Conservation (phyloP, 2,888 invertebrate genomes). For the Andrena camellia region DNA sequence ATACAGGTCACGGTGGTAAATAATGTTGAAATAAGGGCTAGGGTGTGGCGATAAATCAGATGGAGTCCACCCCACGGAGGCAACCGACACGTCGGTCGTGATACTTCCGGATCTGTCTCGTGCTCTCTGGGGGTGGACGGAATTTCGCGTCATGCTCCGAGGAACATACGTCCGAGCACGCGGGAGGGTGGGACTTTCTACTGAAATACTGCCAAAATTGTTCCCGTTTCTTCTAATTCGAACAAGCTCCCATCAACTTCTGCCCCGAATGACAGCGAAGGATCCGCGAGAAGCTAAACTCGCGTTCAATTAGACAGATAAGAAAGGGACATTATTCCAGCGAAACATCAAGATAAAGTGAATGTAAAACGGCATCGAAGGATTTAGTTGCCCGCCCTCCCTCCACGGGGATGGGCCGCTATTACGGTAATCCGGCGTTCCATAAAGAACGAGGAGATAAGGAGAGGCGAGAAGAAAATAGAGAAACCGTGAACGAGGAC, state of each 20-base stretch:
- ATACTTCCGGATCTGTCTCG: conserved; percentile 60
- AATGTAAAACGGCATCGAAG: conserved; percentile 23
- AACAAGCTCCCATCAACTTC: too few relatives aligned
- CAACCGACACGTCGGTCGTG: conserved; percentile 58
- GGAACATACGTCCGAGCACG: conserved; percentile 7
- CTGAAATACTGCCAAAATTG: not conserved
- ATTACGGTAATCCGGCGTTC: conserved; percentile 29
- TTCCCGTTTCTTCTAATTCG: not conserved
- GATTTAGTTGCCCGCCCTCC: conserved; percentile 12
- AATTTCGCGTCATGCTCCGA: conserved; percentile 47
- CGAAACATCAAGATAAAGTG: conserved; percentile 11
- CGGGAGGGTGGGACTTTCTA: not conserved
- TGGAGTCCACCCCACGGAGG: conserved; percentile 50
- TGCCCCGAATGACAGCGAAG: not conserved
- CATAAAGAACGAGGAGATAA: conserved; percentile 9
- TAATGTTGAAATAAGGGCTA: conserved; percentile 68
- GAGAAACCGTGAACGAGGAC: not conserved
- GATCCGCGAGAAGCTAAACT: not conserved
- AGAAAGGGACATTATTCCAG: conserved; percentile 4
- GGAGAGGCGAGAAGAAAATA: not conserved
- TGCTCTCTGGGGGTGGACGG: conserved; percentile 32
- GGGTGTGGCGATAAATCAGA: conserved; percentile 65
- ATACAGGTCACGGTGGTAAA: conserved; percentile 57
- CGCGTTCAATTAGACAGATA: not conserved
- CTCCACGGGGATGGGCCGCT: conserved; percentile 5